A percentile compares a stretch with the other conserved stretches of the same genome.
These are phyloP conservation scores for Streptopelia turtur DNA, from an alignment of 2,797 vertebrate species.

Conservation along the genomic window DNA sequence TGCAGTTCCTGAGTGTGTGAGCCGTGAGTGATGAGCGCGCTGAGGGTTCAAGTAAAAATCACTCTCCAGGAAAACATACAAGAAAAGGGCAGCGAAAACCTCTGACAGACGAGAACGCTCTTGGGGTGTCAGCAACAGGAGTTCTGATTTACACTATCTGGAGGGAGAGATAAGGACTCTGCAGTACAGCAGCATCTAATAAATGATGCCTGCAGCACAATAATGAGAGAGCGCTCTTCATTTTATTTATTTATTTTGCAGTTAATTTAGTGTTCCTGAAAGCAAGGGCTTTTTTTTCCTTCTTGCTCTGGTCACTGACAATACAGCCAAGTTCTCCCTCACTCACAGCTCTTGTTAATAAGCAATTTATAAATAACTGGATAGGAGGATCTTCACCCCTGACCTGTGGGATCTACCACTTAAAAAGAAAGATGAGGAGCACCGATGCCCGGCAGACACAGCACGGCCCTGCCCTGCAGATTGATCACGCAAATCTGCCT, in stretches of 20 bases:
- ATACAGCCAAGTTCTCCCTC: slow-evolving; percentile 15
- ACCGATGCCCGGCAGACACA: not conserved
- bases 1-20: slow-evolving; percentile 56
- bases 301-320: not conserved
- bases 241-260: slow-evolving; percentile 70
- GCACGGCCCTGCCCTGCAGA: not conserved
- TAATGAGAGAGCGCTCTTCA: slow-evolving; percentile 34
- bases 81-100: slow-evolving; percentile 61
- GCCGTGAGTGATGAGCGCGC: slow-evolving; percentile 61
- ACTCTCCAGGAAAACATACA: slow-evolving; percentile 52
- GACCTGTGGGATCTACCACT: slow-evolving; percentile 23
- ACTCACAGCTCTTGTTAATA: slow-evolving; percentile 16
- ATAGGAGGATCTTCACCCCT: slow-evolving; percentile 33
- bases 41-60: slow-evolving; percentile 66
- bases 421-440: slow-evolving; percentile 33
- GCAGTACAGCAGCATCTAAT: slow-evolving; percentile 62
- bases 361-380: slow-evolving; percentile 53
- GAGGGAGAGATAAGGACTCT: slow-evolving; percentile 70
- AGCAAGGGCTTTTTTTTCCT: not conserved
- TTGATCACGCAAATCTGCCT: not conserved
- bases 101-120: slow-evolving; percentile 67
- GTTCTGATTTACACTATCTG: slow-evolving; percentile 74
- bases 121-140: slow-evolving; percentile 58
- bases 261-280: slow-evolving; percentile 64
- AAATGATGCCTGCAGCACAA: slow-evolving; percentile 65